Evolutionary conservation across 2,797 vertebrate species (phyloP), one percentile per base, ranked within the genome.

Genomic region (Remorina albescens): DNA sequence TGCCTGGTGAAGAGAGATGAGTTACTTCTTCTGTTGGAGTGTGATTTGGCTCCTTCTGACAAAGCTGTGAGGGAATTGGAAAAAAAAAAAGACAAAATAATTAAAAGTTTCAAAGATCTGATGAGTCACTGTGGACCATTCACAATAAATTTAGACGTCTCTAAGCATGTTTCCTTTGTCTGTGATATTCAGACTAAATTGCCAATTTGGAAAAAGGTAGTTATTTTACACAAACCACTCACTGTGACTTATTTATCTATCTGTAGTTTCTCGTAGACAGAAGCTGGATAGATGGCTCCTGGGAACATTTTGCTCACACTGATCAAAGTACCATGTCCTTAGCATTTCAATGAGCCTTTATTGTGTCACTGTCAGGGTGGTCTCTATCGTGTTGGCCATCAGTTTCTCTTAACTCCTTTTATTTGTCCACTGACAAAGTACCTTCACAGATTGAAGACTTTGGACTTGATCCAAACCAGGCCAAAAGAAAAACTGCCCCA

Each of bases 1-100:
- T 28, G 30, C 18, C 18, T 46, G 34, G 26, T 57, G 72, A 67
- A 66, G 56, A 62, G 18, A 68, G 18, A 71, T 11, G n/a, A 60
- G 34, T 25, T 23, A 26, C 12, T 34, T 50, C 39, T 16, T 51
- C 26, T 58, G 39, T 62, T 51, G 67, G 9, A 47, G 37, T 67
- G 51, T 53, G 25, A 53, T 74, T 47, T 57, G 2, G 23, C 10
- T 28, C 46, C 26, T 36, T 47, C 23, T 26, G 18, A 18, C 11
- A 19, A 7, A 47, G 63, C 16, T 51, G 2, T 32, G n/a, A 36
- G 37, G 53, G 50, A 69, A 32, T 0, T 36, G 8, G 11, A 63
- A 34, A 18, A 25, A 50, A 62, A n/a, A n/a, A 34, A 18, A 25
- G 44, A 42, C 47, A 16, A 56, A 61, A 42, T 47, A 30, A 26